phyloP scores from a whole-genome alignment of 2,113 vertebrate species.

The Eolophus roseicapilla region DNA sequence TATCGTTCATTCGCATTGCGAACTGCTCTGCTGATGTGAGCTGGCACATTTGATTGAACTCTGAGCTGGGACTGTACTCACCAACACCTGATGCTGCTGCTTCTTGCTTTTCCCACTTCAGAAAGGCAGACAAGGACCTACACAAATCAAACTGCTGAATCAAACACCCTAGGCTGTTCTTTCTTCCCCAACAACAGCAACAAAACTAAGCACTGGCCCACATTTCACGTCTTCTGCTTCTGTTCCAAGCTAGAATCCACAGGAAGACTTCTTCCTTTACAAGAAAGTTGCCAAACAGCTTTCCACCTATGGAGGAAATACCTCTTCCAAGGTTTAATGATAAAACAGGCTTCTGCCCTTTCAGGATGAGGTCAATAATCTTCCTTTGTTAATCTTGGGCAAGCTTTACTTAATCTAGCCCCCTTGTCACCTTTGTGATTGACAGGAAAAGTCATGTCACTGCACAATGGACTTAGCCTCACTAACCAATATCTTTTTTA shows the following conservation, averaged over 20 bases:
- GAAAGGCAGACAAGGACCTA: background rate
- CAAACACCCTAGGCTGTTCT: background rate
- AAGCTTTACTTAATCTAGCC: slow-evolving; percentile 84
- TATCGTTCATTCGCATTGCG: background rate
- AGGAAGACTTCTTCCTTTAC: background rate
- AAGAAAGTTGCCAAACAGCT: slow-evolving; percentile 4
- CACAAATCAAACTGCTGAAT: background rate
- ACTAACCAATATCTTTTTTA: slow-evolving; percentile 21
- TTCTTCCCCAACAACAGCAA: background rate
- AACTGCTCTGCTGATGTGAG: background rate
- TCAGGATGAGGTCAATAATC: slow-evolving; percentile 80
- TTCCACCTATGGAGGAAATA: slow-evolving; percentile 43
- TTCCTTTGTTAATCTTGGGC: slow-evolving; percentile 79
- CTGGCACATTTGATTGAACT: background rate
- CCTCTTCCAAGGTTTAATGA: slow-evolving; percentile 74
- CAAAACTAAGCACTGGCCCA: background rate
- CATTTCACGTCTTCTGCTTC: background rate
- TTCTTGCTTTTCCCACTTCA: background rate
- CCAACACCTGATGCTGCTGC: background rate
- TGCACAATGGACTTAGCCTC: slow-evolving; percentile 65
- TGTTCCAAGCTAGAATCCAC: background rate
- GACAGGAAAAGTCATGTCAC: slow-evolving; percentile 64
- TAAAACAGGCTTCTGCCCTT: slow-evolving; percentile 77
- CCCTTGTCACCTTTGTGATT: slow-evolving; percentile 75
- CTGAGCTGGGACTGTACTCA: slow-evolving; percentile 14